Base-by-base conservation (phyloP, 2,113 vertebrate species). In the Engraulis encrasicolus region DNA sequence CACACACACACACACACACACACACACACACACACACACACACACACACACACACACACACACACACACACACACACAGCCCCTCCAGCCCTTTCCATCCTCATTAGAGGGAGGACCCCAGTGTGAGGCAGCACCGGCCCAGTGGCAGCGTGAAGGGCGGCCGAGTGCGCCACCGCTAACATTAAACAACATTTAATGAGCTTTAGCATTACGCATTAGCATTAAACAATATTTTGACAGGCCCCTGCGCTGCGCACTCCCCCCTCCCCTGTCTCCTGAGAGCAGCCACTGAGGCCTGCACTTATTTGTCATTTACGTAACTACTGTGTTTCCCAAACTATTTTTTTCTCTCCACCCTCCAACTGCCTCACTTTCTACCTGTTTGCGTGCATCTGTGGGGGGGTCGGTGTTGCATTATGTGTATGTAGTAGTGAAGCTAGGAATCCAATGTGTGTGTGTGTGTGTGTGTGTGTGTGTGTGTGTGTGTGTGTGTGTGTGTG, bases 221-320 rank as follows among this genome's bases (percentile, higher is more conserved):
- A 77, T 79, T 49, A 85, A 78, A 80, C 77, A 86, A 82, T 81
- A 77, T 88, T 88, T 82, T 80, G 82, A 82, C 78, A 58, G 71
- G 50, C 49, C 50, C 19, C 40, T 0, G 50, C 23, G 37, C 52
- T 20, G 40, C 23, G n/a, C 15, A n/a, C n/a, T n/a, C n/a, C n/a
- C n/a, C n/a, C n/a, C n/a, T 78, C 34, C 37, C 6, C 18, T 71
- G 38, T 45, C 2, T 78, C 37, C 54, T 31, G 78, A 31, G n/a
- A n/a, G n/a, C 52, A 18, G 40, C 77, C 77, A n/a, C n/a, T 1
- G 84, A n/a, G 58, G 38, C 81, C 78, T 5, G 34, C 61, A 27
- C 50, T 78, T 66, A 83, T 66, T 80, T 82, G 71, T 81, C n/a
- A n/a, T 9, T 48, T 27, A 27, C 58, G 78, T 66, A 31, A 27